These are phyloP conservation scores for Callyntrura sp. DNA, from an alignment of 2,888 invertebrate genomes.

Conservation along the genomic window DNA sequence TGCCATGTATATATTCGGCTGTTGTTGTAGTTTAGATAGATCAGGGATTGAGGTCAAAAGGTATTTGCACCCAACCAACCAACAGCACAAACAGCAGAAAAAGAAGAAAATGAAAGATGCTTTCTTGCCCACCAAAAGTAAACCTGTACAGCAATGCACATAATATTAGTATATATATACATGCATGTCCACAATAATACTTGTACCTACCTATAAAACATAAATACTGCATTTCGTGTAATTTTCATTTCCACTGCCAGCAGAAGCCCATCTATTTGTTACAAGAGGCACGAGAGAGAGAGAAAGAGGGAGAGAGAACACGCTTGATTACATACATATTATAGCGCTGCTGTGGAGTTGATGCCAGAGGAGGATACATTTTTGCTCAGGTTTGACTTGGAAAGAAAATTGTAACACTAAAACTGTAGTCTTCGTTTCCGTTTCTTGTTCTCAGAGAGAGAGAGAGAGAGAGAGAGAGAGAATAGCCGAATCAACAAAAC, in stretches of 20 bases:
- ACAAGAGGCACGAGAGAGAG: too few species aligned
- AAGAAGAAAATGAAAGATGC: constrained; percentile 16
- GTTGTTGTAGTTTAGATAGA: constrained; percentile 46
- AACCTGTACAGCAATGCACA: neutral
- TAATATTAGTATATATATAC: neutral
- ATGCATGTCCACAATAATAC: neutral
- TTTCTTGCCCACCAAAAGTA: constrained; percentile 16
- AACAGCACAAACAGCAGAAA: constrained; percentile 11
- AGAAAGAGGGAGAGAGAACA: too few species aligned
- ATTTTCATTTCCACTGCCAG: too few species aligned
- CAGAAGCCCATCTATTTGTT: too few species aligned
- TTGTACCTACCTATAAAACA: too few species aligned
- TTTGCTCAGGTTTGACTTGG: neutral
- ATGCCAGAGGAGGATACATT: neutral
- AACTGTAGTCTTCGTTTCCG: neutral
- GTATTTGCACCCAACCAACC: constrained; percentile 70
- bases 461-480: neutral
- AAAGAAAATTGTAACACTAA: constrained; percentile 15
- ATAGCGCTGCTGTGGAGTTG: neutral
- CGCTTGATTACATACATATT: neutral
- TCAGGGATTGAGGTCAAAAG: constrained; percentile 77
- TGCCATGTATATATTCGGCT: neutral
- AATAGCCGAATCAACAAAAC: neutral
- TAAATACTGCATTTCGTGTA: too few species aligned
- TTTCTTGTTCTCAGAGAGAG: neutral